These are phyloP conservation scores for Drosophila paulistorum DNA, from an alignment of 1,140 invertebrate genomes.

Conservation along the genomic window DNA sequence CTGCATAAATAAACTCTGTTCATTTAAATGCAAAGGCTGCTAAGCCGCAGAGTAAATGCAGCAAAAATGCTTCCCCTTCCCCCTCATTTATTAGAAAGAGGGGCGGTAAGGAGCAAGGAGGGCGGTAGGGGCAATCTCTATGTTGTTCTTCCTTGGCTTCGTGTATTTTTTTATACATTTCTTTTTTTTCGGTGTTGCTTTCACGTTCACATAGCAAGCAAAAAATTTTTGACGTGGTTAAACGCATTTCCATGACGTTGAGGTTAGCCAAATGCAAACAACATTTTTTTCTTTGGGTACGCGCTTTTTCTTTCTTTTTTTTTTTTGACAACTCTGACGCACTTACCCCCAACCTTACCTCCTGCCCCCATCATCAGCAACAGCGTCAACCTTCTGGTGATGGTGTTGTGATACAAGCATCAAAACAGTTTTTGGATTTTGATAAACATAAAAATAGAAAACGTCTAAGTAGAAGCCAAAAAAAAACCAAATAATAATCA, in stretches of 20 bases:
- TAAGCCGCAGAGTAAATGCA: conserved; percentile 50
- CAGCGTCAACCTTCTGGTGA: not conserved
- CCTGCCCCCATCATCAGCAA: not conserved
- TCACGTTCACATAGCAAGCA: conserved; percentile 30
- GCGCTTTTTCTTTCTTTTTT: not conserved
- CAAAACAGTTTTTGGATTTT: not conserved
- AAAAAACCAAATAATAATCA: too few relatives aligned
- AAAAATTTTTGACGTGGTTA: conserved; percentile 60
- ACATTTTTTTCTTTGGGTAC: conserved; percentile 28
- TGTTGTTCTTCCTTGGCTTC: not conserved
- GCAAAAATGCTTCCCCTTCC: conserved; percentile 38
- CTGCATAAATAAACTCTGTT: conserved; percentile 62
- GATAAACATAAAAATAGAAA: too few relatives aligned
- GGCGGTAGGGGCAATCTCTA: too few relatives aligned
- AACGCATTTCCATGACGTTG: conserved; percentile 63
- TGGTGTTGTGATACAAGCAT: not conserved
- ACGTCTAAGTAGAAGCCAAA: too few relatives aligned
- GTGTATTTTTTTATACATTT: not conserved
- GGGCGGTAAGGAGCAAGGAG: not conserved
- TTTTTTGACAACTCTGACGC: not conserved
- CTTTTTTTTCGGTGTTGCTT: conserved; percentile 7
- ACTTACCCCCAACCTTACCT: not conserved
- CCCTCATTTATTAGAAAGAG: too few relatives aligned
- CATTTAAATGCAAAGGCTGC: conserved; percentile 63
- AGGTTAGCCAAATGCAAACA: conserved; percentile 50